Evolutionary conservation across 2,113 vertebrate genomes (phyloP).

Genomic region (Dipodomys spectabilis): DNA sequence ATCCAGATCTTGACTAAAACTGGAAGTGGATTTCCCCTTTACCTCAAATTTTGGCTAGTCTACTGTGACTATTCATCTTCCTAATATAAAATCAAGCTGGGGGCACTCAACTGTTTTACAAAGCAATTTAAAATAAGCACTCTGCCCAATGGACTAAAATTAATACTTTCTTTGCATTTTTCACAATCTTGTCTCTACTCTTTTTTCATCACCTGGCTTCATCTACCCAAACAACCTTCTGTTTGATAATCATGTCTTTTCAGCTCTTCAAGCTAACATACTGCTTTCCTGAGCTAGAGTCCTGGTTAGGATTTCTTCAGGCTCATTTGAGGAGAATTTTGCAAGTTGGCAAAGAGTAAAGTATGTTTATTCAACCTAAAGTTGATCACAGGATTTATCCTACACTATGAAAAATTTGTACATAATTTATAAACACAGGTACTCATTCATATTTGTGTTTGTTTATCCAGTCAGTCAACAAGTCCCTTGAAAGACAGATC

Average conservation of each 20-base stretch:
- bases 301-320: not conserved
- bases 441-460: not conserved
- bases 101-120: not conserved
- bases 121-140: not conserved
- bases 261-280: not conserved
- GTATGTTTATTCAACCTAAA: not conserved
- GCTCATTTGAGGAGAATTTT: not conserved
- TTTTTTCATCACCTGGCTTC: too few species aligned
- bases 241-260: not conserved
- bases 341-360: not conserved
- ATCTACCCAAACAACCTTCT: not conserved
- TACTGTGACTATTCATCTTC: not conserved
- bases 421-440: constrained; percentile 6
- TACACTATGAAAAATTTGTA: not conserved
- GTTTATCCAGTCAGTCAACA: not conserved
- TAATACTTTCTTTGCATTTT: not conserved
- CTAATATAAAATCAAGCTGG: not conserved
- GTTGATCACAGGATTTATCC: not conserved
- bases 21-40: not conserved
- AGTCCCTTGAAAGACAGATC: not conserved
- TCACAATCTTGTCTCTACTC: not conserved
- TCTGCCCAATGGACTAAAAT: not conserved
- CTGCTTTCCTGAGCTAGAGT: not conserved
- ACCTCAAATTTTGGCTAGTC: not conserved
- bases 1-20: fast-evolving